Conservation (phyloP, 2,113 vertebrate genomes). For the Sarotherodon lohbergeri region DNA sequence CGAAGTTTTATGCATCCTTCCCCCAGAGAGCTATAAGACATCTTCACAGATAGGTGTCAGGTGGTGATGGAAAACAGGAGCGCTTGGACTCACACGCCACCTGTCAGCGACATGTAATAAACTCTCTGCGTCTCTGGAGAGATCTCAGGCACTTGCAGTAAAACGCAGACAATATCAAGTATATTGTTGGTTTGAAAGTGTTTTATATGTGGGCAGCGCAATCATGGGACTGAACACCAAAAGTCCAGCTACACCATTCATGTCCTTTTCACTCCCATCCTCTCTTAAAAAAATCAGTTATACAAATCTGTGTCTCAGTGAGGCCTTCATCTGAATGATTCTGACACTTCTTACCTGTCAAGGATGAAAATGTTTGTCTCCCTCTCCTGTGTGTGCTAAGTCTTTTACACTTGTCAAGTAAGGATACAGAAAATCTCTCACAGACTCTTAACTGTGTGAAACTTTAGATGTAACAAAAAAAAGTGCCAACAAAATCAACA, state of each 20-base stretch:
- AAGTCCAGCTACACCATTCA: background rate
- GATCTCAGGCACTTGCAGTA: constrained; percentile 10
- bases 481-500: background rate
- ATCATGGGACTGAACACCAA: background rate
- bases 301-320: background rate
- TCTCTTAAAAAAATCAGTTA: background rate
- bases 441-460: background rate
- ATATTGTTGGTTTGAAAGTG: background rate
- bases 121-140: constrained; percentile 1
- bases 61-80: background rate
- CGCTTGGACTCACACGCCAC: background rate
- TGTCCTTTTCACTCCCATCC: background rate
- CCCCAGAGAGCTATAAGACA: constrained; percentile 22
- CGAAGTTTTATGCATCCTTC: background rate
- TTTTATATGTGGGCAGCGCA: background rate
- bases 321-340: background rate
- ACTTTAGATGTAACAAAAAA: background rate
- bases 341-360: constrained; percentile 44
- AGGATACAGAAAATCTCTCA: background rate
- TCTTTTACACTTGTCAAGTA: constrained; percentile 52
- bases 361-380: background rate
- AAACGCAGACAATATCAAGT: background rate
- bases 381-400: constrained; percentile 14
- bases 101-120: constrained; percentile 17
- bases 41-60: background rate